Conservation (phyloP, 1,140 invertebrate species). For the Triops longicaudatus region DNA sequence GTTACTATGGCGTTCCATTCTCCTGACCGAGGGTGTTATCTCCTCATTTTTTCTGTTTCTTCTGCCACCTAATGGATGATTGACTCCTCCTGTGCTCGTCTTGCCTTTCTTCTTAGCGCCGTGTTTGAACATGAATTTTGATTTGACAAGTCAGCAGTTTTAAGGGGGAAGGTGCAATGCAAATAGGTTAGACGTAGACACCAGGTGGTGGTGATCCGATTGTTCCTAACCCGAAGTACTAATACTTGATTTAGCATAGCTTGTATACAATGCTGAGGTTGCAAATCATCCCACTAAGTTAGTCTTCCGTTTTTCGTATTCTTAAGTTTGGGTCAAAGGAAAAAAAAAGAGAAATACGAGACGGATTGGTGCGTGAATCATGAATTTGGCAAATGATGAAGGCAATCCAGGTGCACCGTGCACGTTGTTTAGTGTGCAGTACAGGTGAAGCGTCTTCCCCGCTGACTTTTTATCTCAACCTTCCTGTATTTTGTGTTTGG, state of each 20-base stretch:
- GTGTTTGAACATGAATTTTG: background rate
- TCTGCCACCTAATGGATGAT: background rate
- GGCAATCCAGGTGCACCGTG: background rate
- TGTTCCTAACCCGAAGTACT: background rate
- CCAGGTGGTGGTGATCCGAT: background rate
- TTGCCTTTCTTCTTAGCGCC: background rate
- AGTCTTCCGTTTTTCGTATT: background rate
- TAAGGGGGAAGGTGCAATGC: background rate
- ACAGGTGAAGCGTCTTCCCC: background rate
- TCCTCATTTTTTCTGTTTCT: background rate
- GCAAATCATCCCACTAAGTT: background rate
- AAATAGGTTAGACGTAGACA: background rate
- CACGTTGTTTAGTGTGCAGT: background rate
- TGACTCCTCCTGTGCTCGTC: background rate
- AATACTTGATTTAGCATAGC: slow-evolving; percentile 7
- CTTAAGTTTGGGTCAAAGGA: background rate
- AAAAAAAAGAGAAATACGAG: background rate
- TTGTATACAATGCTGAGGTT: background rate
- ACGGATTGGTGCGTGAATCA: background rate
- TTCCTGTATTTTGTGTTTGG: background rate
- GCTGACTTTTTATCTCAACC: background rate
- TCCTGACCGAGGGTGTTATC: background rate
- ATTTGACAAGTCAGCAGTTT: slow-evolving; percentile 1
- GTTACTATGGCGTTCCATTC: too few relatives aligned
- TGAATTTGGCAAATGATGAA: background rate